Conservation (phyloP, 2,888 invertebrate genomes). For the Chorisops tibialis region DNA sequence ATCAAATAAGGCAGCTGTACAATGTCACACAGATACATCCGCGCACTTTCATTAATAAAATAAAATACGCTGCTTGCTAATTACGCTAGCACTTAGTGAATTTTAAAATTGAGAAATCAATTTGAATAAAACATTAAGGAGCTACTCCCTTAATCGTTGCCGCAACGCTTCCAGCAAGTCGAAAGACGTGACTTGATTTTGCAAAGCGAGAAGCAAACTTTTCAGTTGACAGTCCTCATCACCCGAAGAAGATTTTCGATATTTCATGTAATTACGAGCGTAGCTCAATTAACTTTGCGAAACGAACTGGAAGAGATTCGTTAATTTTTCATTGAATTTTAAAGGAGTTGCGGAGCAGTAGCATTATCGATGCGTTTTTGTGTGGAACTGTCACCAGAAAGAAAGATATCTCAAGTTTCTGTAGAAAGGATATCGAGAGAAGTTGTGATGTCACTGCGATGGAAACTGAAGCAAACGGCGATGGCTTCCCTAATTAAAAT, state of each 20-base stretch:
- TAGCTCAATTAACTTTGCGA: neutral
- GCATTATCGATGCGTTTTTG: no score
- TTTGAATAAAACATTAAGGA: slow-evolving; percentile 26
- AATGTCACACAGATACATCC: no score
- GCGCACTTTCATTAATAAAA: neutral
- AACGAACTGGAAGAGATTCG: neutral
- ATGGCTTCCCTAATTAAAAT: no score
- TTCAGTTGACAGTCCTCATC: neutral
- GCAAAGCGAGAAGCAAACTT: neutral
- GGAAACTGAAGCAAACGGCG: no score
- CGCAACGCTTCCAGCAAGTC: neutral
- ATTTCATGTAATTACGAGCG: neutral
- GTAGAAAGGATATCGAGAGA: no score
- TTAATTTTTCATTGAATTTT: slow-evolving; percentile 1
- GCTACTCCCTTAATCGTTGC: slow-evolving; percentile 18
- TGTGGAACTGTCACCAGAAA: no score
- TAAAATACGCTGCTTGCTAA: slow-evolving; percentile 16
- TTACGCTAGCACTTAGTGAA: slow-evolving; percentile 24
- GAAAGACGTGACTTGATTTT: slow-evolving; percentile 9
- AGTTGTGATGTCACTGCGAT: no score
- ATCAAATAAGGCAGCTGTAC: no score
- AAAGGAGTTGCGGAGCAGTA: neutral
- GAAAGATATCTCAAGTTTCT: no score
- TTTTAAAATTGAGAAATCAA: slow-evolving; percentile 24
- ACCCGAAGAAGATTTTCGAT: neutral